These are phyloP conservation scores for Pyrgilauda ruficollis DNA, from an alignment of 2,113 vertebrate species.

Conservation along the genomic window DNA sequence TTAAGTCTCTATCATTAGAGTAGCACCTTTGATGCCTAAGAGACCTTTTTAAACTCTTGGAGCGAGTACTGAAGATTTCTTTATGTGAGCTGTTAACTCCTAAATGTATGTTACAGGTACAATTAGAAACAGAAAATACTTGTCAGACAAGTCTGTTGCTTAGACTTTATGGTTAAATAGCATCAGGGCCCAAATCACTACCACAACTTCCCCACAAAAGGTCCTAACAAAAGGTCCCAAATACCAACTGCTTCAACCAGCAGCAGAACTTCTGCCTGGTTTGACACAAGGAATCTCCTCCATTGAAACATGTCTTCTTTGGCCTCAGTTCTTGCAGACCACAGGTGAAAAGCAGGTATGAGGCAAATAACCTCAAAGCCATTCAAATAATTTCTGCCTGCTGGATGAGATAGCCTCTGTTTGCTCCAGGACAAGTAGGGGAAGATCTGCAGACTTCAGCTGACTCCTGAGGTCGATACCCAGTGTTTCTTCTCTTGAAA, in stretches of 20 bases:
- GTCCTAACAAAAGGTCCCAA: not conserved
- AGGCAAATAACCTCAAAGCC: not conserved
- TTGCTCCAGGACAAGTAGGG: not conserved
- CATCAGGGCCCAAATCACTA: not conserved
- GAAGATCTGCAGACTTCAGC: not conserved
- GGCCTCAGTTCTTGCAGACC: not conserved
- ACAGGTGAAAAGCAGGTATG: not conserved
- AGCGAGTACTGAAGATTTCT: not conserved
- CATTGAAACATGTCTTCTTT: not conserved
- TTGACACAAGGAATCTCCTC: not conserved
- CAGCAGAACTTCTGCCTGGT: not conserved
- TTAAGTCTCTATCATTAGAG: not conserved
- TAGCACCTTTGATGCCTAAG: not conserved
- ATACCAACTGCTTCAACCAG: not conserved
- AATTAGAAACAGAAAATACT: not conserved
- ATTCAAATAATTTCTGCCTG: not conserved
- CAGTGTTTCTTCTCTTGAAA: not conserved
- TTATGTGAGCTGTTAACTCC: not conserved
- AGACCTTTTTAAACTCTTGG: not conserved
- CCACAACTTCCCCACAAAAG: not conserved
- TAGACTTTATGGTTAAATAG: not conserved
- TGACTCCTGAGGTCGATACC: rapidly evolving
- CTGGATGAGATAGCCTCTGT: not conserved
- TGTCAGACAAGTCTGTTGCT: not conserved
- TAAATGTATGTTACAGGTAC: not conserved